A percentile compares a stretch with the other conserved stretches of the same genome.
These are phyloP conservation scores for Platanista minor DNA, from an alignment of 2,113 vertebrate genomes.

Conservation along the genomic window DNA sequence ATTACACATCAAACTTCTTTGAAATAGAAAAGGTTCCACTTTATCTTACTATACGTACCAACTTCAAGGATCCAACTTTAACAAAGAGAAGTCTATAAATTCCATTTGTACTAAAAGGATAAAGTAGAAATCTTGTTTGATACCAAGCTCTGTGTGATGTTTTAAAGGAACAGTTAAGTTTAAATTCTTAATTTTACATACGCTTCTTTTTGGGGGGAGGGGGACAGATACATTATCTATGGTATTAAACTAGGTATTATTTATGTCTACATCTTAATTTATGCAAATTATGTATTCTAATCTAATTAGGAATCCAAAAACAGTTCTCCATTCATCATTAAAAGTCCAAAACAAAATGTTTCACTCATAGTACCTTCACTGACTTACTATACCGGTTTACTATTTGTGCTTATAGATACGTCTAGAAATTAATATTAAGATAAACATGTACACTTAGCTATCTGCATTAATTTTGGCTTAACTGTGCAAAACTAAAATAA, in stretches of 20 bases:
- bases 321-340: neutral
- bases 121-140: neutral
- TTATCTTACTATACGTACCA: neutral
- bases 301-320: neutral
- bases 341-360: neutral
- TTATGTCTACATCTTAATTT: neutral
- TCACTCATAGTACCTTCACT: neutral
- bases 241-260: neutral
- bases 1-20: neutral
- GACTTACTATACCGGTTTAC: neutral
- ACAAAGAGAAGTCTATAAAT: constrained; percentile 47
- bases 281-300: neutral
- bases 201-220: neutral
- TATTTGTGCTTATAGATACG: neutral
- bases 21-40: constrained; percentile 21
- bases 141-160: neutral
- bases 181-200: neutral
- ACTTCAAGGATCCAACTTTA: constrained; percentile 3
- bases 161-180: constrained; percentile 10
- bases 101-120: neutral
- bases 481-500: constrained; percentile 50
- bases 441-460: constrained; percentile 35
- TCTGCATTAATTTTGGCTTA: constrained; percentile 64
- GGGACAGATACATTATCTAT: neutral
- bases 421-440: constrained; percentile 34